phyloP scores from a whole-genome alignment of 1,140 invertebrate species.

The Formica selysi region DNA sequence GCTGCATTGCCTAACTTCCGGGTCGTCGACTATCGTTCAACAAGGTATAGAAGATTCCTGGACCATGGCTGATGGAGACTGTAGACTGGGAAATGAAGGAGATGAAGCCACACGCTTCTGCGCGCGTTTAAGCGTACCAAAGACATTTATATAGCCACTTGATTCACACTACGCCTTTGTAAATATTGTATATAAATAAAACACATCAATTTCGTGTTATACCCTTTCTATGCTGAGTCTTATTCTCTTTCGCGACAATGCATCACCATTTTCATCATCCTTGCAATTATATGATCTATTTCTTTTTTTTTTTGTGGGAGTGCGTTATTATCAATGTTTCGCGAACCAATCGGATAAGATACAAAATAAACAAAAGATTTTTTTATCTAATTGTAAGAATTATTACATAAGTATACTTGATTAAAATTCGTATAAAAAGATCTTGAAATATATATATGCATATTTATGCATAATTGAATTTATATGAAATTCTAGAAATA shows the following conservation, averaged over 20 bases:
- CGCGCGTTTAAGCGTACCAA: slow-evolving; percentile 72
- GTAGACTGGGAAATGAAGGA: slow-evolving; percentile 18
- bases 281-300: neutral
- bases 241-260: neutral
- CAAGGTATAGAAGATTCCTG: slow-evolving; percentile 57
- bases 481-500: neutral
- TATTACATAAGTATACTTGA: neutral
- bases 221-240: slow-evolving; percentile 14
- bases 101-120: slow-evolving; percentile 64
- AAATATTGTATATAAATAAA: slow-evolving; percentile 85
- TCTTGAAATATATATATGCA: neutral
- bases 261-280: neutral
- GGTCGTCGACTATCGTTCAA: slow-evolving; percentile 57
- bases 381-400: neutral
- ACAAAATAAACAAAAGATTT: neutral
- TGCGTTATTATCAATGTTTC: neutral
- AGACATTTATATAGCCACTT: slow-evolving; percentile 78
- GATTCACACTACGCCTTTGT: slow-evolving; percentile 79
- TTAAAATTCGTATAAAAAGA: neutral
- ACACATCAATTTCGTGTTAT: slow-evolving; percentile 79
- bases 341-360: neutral
- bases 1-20: slow-evolving; percentile 42
- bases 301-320: neutral
- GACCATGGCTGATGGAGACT: slow-evolving; percentile 44
- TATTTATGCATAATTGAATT: neutral